Base-by-base conservation (phyloP, 1,140 invertebrate genomes). In the Branchinecta lindahli region DNA sequence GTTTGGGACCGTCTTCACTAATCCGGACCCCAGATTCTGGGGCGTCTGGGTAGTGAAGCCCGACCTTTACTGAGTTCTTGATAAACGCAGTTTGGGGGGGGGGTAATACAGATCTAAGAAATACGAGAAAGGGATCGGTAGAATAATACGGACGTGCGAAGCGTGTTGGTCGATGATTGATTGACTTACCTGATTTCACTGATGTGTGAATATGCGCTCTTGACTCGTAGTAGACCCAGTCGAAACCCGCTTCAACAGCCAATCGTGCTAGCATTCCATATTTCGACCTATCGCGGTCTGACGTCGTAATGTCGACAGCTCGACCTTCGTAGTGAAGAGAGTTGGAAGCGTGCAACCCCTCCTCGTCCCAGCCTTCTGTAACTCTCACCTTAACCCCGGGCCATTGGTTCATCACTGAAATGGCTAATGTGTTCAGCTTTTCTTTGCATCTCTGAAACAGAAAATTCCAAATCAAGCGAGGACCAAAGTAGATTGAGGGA, bases 391-490 rank as follows among this genome's bases (percentile, higher is more conserved):
- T 85, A n/a, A 96, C 87, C 21, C 91, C 91, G 0, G 93, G 93
- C 94, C 94, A 98, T 77, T 94, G 91, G 81, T 96, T 96, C 91
- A 96, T 95, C 77, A 98, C 94, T 71, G 90, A 92, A 76, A 96
- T 93, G 33, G 94, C 93, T 76, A 98, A 79, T 8, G 88, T 92
- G 79, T 96, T 94, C 71, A 97, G 80, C 78, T 94, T 96, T 79
- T 97, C 94, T 79, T 94, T 94, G 79, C 92, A 94, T 76, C 92
- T 85, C 94, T 97, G 85, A 20, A 86, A 84, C 79, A 61, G 72
- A 72, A 68, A 61, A 61, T 20, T 33, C 33, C 5, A 5, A 33
- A 33, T 33, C 33, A 33, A 33, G 33, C 33, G 2, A 5, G 33
- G 33, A 33, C 33, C 33, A n/a, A n/a, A n/a, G n/a, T n/a, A n/a